Base-by-base conservation (phyloP, 2,797 vertebrate genomes). In the Melanotaenia boesemani region DNA sequence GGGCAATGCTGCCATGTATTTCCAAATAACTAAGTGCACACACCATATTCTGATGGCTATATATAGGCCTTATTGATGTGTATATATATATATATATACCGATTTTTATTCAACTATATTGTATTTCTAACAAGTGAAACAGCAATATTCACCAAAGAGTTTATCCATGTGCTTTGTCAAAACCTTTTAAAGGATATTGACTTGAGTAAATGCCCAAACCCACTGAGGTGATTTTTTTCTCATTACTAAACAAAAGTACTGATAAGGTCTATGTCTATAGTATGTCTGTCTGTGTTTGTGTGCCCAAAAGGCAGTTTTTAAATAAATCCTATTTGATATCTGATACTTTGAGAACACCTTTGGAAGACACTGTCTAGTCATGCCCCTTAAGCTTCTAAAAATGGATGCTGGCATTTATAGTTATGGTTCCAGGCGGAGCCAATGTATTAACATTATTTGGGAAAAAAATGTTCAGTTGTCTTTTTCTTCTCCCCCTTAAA, bases 181-280 rank as follows among this genome's bases (percentile, higher is more conserved):
- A 86, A 73, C 63, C 79, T 70, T 82, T 83, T 83, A 84, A 86
- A 82, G 65, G 64, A 30, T 83, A 86, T 86, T 82, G 80, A 89
- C 85, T 76, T 66, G 22, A 83, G 57, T 58, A 70, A 78, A 67
- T 80, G 77, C 86, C 76, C 18, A 0, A 7, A 57, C 79, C n/a
- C 59, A 79, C 67, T 52, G 67, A 70, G 48, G 80, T 65, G 68
- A 86, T 26, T 84, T 82, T 81, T 54, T 74, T 83, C 68, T 79
- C 56, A 82, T 86, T 67, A 57, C 69, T 41, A 9, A 62, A 80
- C 72, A 59, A 18, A 60, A 82, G 69, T 58, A n/a, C 63, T 67
- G 68, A 74, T 74, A 68, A 78, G 56, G 52, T 24, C 44, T 69
- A 70, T 81, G 68, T 58, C 56, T 48, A 39, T 13, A 30, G 20